Evolutionary conservation across 2,113 vertebrate genomes (phyloP).

Genomic region (Hirundichthys speculiger): DNA sequence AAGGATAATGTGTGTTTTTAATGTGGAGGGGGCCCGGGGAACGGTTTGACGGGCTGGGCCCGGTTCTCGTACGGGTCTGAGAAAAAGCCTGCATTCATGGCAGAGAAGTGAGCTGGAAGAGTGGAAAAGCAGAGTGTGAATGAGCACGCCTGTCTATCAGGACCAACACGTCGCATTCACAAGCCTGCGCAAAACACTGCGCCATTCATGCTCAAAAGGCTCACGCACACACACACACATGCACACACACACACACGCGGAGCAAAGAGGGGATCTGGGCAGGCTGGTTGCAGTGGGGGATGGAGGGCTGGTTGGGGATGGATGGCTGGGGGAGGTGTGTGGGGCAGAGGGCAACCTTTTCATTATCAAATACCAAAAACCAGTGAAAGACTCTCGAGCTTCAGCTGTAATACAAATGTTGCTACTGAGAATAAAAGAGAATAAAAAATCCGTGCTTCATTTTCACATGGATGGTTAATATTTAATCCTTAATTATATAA

Average conservation of each 20-base stretch:
- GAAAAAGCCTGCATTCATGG: slow-evolving; percentile 52
- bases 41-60: background rate
- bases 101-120: slow-evolving; percentile 49
- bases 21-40: background rate
- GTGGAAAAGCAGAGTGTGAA: slow-evolving; percentile 62
- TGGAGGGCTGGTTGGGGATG: slow-evolving; percentile 20
- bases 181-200: slow-evolving; percentile 64
- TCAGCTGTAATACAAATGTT: too few species aligned
- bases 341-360: slow-evolving; percentile 28
- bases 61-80: too few species aligned
- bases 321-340: slow-evolving; percentile 38
- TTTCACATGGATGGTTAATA: too few species aligned
- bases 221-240: too few species aligned
- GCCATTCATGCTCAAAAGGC: slow-evolving; percentile 66
- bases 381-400: background rate
- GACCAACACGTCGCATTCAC: slow-evolving; percentile 58
- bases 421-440: too few species aligned
- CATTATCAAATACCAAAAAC: slow-evolving; percentile 24
- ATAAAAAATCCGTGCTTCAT: too few species aligned
- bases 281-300: slow-evolving; percentile 25
- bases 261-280: slow-evolving; percentile 15
- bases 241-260: too few species aligned
- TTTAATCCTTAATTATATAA: too few species aligned
- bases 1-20: background rate
- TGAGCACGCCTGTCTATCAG: slow-evolving; percentile 61